These are phyloP conservation scores for Colletes collaris DNA, from an alignment of 2,888 invertebrate genomes.

Conservation along the genomic window DNA sequence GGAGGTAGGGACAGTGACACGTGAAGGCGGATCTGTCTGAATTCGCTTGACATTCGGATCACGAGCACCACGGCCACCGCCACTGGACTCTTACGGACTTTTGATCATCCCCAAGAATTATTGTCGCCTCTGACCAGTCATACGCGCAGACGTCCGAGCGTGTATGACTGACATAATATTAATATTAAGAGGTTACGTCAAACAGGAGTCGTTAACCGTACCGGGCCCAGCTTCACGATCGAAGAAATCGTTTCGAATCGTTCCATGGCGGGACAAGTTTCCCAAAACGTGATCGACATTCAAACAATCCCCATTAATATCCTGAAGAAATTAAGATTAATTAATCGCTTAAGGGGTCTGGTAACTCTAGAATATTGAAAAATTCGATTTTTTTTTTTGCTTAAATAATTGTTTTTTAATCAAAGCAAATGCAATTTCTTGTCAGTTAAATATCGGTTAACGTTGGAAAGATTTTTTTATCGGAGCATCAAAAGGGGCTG, in stretches of 20 bases:
- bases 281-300: background rate
- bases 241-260: too few species aligned
- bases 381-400: too few species aligned
- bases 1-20: conserved; percentile 64
- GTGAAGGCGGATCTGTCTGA: conserved; percentile 72
- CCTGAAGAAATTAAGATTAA: too few species aligned
- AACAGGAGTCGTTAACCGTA: conserved; percentile 58
- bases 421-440: too few species aligned
- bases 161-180: conserved; percentile 71
- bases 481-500: too few species aligned
- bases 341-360: too few species aligned
- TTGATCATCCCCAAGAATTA: conserved; percentile 78
- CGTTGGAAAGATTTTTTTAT: too few species aligned
- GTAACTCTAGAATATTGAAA: too few species aligned
- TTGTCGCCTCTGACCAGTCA: conserved; percentile 72
- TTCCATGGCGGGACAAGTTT: background rate
- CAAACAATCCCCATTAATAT: too few species aligned
- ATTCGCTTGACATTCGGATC: conserved; percentile 72
- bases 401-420: too few species aligned
- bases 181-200: conserved; percentile 71
- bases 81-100: conserved; percentile 78
- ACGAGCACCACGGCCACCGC: conserved; percentile 72
- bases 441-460: too few species aligned
- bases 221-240: background rate
- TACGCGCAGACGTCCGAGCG: conserved; percentile 39